Conservation (phyloP, 2,888 invertebrate species). For the Eumacrocentrus americanus region DNA sequence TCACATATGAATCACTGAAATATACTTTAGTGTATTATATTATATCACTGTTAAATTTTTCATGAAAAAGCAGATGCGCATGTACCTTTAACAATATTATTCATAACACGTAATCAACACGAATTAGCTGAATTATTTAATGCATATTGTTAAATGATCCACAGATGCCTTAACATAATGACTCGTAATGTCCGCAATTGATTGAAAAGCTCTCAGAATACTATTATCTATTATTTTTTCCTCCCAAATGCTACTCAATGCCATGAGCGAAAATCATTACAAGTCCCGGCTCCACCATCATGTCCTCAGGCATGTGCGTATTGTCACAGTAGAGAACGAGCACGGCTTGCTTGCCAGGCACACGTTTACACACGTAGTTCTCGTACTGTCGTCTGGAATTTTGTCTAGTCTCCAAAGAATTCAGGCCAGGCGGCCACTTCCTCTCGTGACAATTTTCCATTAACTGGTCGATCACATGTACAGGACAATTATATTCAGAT, state of each 20-base stretch:
- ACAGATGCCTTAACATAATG: constrained; percentile 25
- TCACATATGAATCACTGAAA: neutral
- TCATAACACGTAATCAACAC: neutral
- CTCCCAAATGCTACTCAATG: constrained; percentile 69
- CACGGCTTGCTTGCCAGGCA: constrained; percentile 95
- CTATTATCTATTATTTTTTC: constrained; percentile 14
- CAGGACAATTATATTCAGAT: constrained; percentile 92
- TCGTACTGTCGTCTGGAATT: constrained; percentile 92
- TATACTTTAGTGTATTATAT: neutral
- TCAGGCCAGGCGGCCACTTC: constrained; percentile 92
- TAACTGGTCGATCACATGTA: constrained; percentile 89
- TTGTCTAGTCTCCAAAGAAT: constrained; percentile 91
- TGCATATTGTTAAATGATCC: neutral
- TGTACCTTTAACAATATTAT: neutral
- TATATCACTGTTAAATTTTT: neutral
- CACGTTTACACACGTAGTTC: constrained; percentile 91
- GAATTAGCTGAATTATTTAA: neutral
- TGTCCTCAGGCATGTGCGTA: constrained; percentile 91
- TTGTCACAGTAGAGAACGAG: constrained; percentile 94
- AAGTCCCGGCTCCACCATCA: constrained; percentile 94
- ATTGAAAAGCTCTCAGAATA: constrained; percentile 29
- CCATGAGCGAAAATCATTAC: constrained; percentile 99
- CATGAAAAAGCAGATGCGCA: neutral
- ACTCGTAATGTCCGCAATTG: constrained; percentile 22
- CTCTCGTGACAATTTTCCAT: constrained; percentile 98